A percentile compares a stretch with the other conserved stretches of the same genome.
Conservation (phyloP, 2,888 invertebrate genomes). For the Tricholauxania praeusta region DNA sequence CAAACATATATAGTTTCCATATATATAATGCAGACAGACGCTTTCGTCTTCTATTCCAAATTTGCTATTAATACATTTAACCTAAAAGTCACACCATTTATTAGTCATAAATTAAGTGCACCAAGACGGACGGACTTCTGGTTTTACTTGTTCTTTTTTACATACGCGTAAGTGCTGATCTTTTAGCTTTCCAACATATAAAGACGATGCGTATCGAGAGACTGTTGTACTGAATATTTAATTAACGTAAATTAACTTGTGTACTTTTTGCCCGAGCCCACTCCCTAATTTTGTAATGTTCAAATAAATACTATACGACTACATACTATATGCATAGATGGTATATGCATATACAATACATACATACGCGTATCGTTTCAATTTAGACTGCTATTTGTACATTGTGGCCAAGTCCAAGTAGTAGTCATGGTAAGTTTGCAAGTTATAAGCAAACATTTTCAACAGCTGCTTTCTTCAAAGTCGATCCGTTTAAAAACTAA, state of each 20-base stretch:
- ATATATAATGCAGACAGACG: no score
- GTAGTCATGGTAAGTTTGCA: no score
- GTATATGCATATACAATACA: background rate
- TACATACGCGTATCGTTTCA: background rate
- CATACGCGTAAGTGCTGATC: constrained; percentile 12
- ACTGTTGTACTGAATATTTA: constrained; percentile 31
- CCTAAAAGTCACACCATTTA: constrained; percentile 27
- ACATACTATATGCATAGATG: background rate
- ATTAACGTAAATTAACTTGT: constrained; percentile 25
- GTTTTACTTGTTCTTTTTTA: background rate
- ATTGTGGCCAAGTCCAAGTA: background rate
- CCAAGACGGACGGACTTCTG: background rate
- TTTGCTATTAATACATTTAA: constrained; percentile 28
- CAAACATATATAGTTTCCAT: no score
- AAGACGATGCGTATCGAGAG: constrained; percentile 1
- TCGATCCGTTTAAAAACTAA: constrained; percentile 13
- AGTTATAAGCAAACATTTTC: background rate
- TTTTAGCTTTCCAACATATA: constrained; percentile 19
- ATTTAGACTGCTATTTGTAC: background rate
- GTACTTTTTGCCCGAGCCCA: constrained; percentile 19
- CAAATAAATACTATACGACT: background rate
- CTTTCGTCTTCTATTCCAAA: background rate
- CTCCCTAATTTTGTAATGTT: constrained; percentile 10
- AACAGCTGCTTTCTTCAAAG: constrained; percentile 21
- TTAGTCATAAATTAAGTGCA: constrained; percentile 21